A percentile compares a stretch with the other conserved stretches of the same genome.
These are phyloP conservation scores for Girardinichthys multiradiatus DNA, from an alignment of 2,113 vertebrate species.

Conservation along the genomic window DNA sequence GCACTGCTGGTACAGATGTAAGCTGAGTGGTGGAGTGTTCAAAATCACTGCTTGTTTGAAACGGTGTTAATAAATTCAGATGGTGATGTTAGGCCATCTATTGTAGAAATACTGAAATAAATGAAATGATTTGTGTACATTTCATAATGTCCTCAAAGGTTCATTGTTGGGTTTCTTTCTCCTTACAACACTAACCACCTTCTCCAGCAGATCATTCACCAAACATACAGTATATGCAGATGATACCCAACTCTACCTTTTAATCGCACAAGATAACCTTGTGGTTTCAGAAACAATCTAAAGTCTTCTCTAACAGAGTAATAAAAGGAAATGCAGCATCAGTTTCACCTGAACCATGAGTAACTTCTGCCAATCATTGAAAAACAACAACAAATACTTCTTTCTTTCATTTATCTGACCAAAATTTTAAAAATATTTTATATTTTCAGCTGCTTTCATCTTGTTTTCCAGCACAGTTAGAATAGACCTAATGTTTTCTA, in stretches of 20 bases:
- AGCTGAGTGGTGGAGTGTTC: too few relatives aligned
- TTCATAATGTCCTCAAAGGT: too few relatives aligned
- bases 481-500: neutral
- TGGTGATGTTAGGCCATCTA: too few relatives aligned
- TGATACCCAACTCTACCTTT: too few relatives aligned
- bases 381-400: neutral
- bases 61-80: too few relatives aligned
- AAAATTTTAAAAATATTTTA: neutral
- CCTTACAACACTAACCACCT: too few relatives aligned
- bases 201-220: too few relatives aligned
- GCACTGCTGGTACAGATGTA: too few relatives aligned
- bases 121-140: too few relatives aligned
- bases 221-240: neutral
- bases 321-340: neutral
- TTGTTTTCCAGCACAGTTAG: neutral
- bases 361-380: neutral
- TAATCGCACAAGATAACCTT: neutral
- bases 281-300: neutral
- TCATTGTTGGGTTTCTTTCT: too few relatives aligned
- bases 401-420: neutral
- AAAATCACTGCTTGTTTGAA: too few relatives aligned
- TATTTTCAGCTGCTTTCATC: neutral
- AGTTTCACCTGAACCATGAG: neutral
- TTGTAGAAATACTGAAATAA: too few relatives aligned
- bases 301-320: neutral